A percentile compares a stretch with the other conserved stretches of the same genome.
phyloP scores from a whole-genome alignment of 2,113 vertebrate species.

The Rissa tridactyla region DNA sequence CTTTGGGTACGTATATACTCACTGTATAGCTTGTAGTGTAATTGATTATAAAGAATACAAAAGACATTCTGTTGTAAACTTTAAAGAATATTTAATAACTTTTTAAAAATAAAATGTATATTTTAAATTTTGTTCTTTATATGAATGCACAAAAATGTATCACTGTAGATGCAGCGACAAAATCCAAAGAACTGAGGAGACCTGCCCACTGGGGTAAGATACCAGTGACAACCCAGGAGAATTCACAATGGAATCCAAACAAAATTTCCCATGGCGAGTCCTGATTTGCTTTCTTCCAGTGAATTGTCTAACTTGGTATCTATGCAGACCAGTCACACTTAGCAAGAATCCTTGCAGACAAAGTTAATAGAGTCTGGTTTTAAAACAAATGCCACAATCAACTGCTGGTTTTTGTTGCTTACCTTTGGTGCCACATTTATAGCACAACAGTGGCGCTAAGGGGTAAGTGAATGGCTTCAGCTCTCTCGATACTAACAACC shows the following conservation, averaged over 20 bases:
- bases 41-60: constrained; percentile 57
- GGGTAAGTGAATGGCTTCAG: background rate
- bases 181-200: constrained; percentile 11
- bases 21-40: background rate
- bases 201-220: background rate
- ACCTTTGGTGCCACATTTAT: background rate
- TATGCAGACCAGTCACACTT: background rate
- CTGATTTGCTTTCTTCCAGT: background rate
- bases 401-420: background rate
- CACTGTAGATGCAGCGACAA: constrained; percentile 15
- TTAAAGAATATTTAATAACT: constrained; percentile 71
- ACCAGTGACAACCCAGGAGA: background rate
- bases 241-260: constrained; percentile 2
- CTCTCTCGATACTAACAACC: background rate
- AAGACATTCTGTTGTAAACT: constrained; percentile 60
- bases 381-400: background rate
- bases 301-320: background rate
- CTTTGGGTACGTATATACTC: background rate
- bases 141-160: constrained; percentile 61
- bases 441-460: background rate
- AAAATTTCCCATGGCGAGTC: background rate
- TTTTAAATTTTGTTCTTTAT: constrained; percentile 43
- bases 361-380: background rate
- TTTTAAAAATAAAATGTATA: constrained; percentile 70
- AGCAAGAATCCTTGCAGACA: background rate